Evolutionary conservation across 2,797 vertebrate species (phyloP).

Genomic region (Labroides dimidiatus): DNA sequence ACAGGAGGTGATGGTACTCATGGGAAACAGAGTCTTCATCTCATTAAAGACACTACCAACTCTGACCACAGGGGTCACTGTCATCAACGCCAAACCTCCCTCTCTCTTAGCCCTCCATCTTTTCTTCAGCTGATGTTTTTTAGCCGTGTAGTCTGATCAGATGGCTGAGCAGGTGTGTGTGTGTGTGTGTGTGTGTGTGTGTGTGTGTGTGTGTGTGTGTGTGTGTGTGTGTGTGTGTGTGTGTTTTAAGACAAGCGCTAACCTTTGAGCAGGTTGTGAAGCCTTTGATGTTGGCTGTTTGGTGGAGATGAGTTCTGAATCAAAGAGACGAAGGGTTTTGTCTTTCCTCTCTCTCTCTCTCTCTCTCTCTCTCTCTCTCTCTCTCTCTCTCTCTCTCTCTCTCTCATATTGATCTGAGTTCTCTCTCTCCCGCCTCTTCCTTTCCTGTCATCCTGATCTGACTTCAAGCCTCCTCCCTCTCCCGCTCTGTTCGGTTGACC

Average conservation of each 20-base stretch:
- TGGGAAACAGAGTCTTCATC: too few relatives aligned
- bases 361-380: not conserved
- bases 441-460: not conserved
- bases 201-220: slow-evolving; percentile 1
- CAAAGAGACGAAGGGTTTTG: slow-evolving; percentile 25
- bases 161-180: not conserved
- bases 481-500: slow-evolving; percentile 19
- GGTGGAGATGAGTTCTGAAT: slow-evolving; percentile 22
- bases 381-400: not conserved
- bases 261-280: slow-evolving; percentile 25
- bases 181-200: slow-evolving; percentile 14
- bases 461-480: not conserved
- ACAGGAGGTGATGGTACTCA: too few relatives aligned
- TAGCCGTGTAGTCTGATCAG: not conserved
- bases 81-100: too few relatives aligned
- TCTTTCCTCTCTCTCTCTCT: not conserved
- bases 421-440: not conserved
- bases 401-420: not conserved
- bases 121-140: not conserved
- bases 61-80: not conserved
- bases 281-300: slow-evolving; percentile 36
- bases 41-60: too few relatives aligned
- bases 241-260: not conserved
- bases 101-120: not conserved
- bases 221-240: slow-evolving; percentile 3